phyloP scores from a whole-genome alignment of 2,888 invertebrate species.

The Tinea trinotella region DNA sequence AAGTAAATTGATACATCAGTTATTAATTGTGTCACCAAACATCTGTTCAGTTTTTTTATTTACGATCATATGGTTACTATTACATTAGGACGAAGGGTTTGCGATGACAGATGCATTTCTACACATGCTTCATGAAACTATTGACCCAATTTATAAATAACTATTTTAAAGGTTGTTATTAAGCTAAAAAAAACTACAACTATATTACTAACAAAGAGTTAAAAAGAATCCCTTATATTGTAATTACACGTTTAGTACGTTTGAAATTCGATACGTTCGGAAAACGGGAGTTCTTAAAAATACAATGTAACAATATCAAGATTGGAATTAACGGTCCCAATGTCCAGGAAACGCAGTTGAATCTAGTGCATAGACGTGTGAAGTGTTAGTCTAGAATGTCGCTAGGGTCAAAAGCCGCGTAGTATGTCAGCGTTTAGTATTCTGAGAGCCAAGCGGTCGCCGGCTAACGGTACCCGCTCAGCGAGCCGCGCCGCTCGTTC shows the following conservation, averaged over 20 bases:
- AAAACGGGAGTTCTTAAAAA: background rate
- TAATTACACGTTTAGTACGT: background rate
- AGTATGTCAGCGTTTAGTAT: slow-evolving; percentile 72
- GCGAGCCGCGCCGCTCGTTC: slow-evolving; percentile 28
- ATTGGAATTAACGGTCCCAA: slow-evolving; percentile 16
- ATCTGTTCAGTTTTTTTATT: slow-evolving; percentile 17
- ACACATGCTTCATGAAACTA: slow-evolving; percentile 17
- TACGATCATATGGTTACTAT: background rate
- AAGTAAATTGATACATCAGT: slow-evolving; percentile 1
- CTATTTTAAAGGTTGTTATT: background rate
- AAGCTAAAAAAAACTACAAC: background rate
- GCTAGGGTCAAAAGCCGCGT: slow-evolving; percentile 70
- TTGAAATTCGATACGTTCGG: background rate
- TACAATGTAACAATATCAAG: background rate
- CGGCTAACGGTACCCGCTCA: slow-evolving; percentile 56
- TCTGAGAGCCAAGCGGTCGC: slow-evolving; percentile 53
- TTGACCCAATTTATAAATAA: slow-evolving; percentile 12
- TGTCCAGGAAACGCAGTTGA: slow-evolving; percentile 25
- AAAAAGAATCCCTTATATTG: background rate
- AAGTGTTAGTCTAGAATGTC: slow-evolving; percentile 67
- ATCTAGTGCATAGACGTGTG: slow-evolving; percentile 51
- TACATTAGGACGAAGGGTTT: slow-evolving; percentile 6
- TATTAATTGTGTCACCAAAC: slow-evolving; percentile 14
- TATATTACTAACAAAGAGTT: background rate
- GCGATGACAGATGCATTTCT: slow-evolving; percentile 18